Conservation (phyloP, 2,797 vertebrate genomes). For the Odontamblyopus rebecca region DNA sequence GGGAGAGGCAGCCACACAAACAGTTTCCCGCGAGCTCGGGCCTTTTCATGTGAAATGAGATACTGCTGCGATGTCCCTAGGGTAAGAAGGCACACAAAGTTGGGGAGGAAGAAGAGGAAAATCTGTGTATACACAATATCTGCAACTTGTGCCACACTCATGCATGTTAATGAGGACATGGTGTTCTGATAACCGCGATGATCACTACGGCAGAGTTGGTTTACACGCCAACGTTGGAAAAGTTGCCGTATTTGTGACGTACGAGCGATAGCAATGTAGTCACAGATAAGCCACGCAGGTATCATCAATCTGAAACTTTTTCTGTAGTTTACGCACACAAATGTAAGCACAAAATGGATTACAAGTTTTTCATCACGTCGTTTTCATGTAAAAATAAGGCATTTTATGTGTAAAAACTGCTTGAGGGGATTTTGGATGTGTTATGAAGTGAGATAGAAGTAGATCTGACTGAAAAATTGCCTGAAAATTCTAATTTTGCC, state of each 20-base stretch:
- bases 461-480: too few species aligned
- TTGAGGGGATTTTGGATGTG: too few species aligned
- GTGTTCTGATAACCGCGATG: constrained; percentile 13
- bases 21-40: constrained; percentile 54
- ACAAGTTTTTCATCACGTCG: too few species aligned
- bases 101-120: constrained; percentile 34
- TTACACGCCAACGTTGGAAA: constrained; percentile 29
- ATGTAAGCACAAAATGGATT: too few species aligned
- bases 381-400: too few species aligned
- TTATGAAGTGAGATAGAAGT: too few species aligned
- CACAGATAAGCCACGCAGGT: too few species aligned
- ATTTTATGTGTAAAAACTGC: too few species aligned
- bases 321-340: too few species aligned
- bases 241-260: constrained; percentile 2
- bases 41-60: constrained; percentile 80
- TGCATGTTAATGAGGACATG: constrained; percentile 61
- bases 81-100: constrained; percentile 63
- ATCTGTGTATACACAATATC: constrained; percentile 53
- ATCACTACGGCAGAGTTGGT: constrained; percentile 15
- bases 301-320: too few species aligned
- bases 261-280: neutral
- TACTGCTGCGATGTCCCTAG: constrained; percentile 74
- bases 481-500: too few species aligned
- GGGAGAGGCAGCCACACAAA: constrained; percentile 46
- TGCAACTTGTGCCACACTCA: constrained; percentile 58